Percentiles rank a stretch among this genome's conserved stretches.
Conservation (phyloP, 2,113 vertebrate genomes). For the Lates calcarifer region DNA sequence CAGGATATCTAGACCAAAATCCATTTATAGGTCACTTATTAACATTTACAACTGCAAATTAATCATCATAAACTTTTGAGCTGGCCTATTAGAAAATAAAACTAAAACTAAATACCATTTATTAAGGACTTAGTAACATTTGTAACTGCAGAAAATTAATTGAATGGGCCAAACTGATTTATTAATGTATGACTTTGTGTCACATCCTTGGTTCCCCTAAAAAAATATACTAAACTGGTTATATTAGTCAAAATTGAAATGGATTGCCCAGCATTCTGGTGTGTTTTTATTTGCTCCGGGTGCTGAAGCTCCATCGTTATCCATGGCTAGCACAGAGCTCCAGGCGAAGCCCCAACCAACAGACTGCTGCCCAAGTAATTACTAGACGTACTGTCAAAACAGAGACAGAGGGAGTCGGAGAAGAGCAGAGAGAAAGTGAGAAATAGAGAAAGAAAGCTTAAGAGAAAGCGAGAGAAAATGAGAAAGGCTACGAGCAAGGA, state of each 20-base stretch:
- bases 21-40: too few relatives aligned
- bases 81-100: not conserved
- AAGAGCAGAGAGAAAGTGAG: conserved; percentile 22
- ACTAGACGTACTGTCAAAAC: conserved; percentile 59
- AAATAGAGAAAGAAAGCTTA: conserved; percentile 5
- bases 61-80: not conserved
- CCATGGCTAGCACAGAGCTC: conserved; percentile 37
- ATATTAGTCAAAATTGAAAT: conserved; percentile 1
- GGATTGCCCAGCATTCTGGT: not conserved
- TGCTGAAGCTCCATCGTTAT: conserved; percentile 42
- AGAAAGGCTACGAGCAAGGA: not conserved
- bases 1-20: too few relatives aligned
- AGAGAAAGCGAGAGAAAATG: conserved; percentile 27
- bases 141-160: not conserved
- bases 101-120: not conserved
- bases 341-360: conserved; percentile 53
- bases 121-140: not conserved
- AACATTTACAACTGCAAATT: too few relatives aligned
- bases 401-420: conserved; percentile 13
- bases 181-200: not conserved
- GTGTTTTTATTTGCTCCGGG: conserved; percentile 30
- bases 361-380: conserved; percentile 56
- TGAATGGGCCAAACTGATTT: not conserved
- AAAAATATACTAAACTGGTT: conserved; percentile 11
- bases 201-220: too few relatives aligned